Conservation (phyloP, 2,888 invertebrate species). For the Lithophane semibrunnea region DNA sequence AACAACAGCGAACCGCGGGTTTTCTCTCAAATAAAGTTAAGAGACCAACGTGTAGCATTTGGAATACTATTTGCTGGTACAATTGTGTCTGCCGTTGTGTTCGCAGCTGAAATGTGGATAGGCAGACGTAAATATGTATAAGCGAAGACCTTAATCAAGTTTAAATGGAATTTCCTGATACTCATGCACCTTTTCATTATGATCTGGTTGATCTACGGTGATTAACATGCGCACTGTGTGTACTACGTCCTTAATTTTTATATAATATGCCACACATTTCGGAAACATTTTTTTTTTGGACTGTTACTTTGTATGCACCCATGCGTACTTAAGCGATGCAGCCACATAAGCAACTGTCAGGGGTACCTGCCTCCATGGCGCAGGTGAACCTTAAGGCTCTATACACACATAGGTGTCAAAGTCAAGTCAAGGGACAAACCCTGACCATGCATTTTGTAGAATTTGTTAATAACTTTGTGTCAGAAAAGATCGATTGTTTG, state of each 20-base stretch:
- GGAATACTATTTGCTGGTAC: conserved; percentile 58
- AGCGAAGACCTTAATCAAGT: not conserved
- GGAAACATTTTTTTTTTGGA: not conserved
- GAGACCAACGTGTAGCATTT: conserved; percentile 71
- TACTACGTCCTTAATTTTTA: not conserved
- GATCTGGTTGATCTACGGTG: not conserved
- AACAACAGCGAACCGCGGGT: conserved; percentile 66
- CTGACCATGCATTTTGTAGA: not conserved
- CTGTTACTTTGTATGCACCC: not conserved
- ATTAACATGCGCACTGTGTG: not conserved
- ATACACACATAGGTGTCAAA: not conserved
- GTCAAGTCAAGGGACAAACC: not conserved
- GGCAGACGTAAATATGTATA: not conserved
- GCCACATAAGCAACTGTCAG: not conserved
- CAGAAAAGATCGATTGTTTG: conserved; percentile 1
- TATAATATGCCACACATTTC: not conserved
- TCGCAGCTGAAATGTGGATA: conserved; percentile 35
- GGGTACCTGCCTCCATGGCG: not conserved
- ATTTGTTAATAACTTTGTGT: not conserved
- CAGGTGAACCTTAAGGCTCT: not conserved
- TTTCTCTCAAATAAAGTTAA: conserved; percentile 61
- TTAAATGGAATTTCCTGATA: not conserved
- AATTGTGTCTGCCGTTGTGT: conserved; percentile 26
- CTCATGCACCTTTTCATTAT: not conserved
- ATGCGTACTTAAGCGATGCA: not conserved